These are phyloP conservation scores for Setipinna tenuifilis DNA, from an alignment of 2,797 vertebrate genomes.

Conservation along the genomic window DNA sequence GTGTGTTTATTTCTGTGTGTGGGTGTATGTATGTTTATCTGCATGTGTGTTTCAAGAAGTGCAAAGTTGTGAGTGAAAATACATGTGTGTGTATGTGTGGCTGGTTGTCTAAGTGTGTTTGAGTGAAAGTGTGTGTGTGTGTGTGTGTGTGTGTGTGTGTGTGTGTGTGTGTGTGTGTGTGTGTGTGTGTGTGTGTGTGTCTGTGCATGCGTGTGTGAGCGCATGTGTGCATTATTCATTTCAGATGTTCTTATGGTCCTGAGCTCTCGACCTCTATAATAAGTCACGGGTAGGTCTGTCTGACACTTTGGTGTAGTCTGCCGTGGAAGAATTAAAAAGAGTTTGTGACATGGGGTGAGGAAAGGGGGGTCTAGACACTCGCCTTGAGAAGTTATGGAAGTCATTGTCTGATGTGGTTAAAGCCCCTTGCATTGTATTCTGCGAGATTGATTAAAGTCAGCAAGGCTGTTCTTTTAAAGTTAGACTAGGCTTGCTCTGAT, in stretches of 20 bases:
- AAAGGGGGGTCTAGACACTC: background rate
- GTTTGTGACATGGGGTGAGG: background rate
- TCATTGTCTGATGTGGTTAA: background rate
- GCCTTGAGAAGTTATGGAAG: background rate
- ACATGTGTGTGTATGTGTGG: background rate
- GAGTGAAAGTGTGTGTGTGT: background rate
- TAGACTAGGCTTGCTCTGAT: background rate
- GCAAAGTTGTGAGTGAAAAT: background rate
- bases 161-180: background rate
- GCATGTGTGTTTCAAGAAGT: background rate
- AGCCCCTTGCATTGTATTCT: background rate
- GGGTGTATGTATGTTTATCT: background rate
- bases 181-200: background rate
- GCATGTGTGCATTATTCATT: background rate
- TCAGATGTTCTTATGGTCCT: conserved; percentile 10
- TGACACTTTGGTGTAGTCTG: background rate
- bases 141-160: background rate
- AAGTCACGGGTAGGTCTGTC: background rate
- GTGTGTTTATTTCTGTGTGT: conserved; percentile 16
- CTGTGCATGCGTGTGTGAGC: background rate
- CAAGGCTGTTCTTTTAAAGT: conserved; percentile 4
- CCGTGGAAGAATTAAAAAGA: background rate
- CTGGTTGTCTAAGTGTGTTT: background rate
- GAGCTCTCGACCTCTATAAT: conserved; percentile 15
- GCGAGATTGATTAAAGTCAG: background rate